Evolutionary conservation across 1,140 invertebrate species (phyloP).

Genomic region (Olivierus martensii): DNA sequence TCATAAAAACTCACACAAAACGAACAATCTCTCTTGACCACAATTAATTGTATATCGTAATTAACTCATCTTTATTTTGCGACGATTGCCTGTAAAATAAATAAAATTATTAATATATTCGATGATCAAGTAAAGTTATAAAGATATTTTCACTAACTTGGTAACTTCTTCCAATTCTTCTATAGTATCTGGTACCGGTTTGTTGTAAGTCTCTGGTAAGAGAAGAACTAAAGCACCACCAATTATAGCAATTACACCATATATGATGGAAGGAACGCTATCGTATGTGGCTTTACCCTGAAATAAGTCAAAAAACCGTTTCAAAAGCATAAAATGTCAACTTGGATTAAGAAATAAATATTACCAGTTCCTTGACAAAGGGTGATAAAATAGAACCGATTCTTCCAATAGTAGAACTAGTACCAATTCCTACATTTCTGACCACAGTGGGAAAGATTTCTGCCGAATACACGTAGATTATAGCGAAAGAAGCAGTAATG

Average conservation of each 20-base stretch:
- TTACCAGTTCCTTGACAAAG: constrained; percentile 24
- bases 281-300: neutral
- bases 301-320: neutral
- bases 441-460: constrained; percentile 78
- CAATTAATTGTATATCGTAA: too few relatives aligned
- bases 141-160: too few relatives aligned
- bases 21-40: too few relatives aligned
- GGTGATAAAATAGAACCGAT: constrained; percentile 62
- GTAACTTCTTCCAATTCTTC: neutral
- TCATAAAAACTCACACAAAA: too few relatives aligned
- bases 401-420: constrained; percentile 57
- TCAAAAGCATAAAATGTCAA: neutral
- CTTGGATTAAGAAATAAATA: neutral
- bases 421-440: constrained; percentile 63
- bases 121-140: too few relatives aligned
- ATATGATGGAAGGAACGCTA: neutral
- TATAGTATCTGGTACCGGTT: neutral
- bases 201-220: neutral
- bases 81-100: too few relatives aligned
- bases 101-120: too few relatives aligned
- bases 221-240: neutral
- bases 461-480: constrained; percentile 79
- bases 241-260: neutral
- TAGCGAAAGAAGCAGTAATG: constrained; percentile 70
- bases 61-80: too few relatives aligned